Percentiles rank a stretch among this genome's conserved stretches.
phyloP scores from a whole-genome alignment of 2,888 invertebrate species.

The Tineola bisselliella region DNA sequence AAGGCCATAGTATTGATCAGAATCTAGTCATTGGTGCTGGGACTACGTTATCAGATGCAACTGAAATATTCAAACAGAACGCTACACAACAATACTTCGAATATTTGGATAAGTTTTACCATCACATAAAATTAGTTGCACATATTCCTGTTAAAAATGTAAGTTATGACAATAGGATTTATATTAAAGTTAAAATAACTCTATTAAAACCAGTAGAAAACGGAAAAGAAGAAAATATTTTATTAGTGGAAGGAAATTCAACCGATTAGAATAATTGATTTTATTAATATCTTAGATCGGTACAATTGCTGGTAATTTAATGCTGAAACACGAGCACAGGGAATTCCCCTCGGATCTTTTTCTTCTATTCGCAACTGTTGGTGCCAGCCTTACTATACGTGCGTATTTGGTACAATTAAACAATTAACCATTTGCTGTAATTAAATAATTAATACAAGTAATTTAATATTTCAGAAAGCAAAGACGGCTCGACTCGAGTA shows the following conservation, averaged over 20 bases:
- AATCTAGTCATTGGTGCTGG: conserved; percentile 13
- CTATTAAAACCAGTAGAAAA: too few species aligned
- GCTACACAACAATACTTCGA: conserved; percentile 2
- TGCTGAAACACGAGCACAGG: conserved; percentile 71
- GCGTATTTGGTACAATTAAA: conserved; percentile 19
- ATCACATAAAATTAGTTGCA: conserved; percentile 13
- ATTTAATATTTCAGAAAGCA: conserved; percentile 26
- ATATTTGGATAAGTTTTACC: conserved; percentile 10
- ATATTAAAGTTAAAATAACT: too few species aligned
- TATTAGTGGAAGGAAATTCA: neutral
- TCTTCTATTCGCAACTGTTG: conserved; percentile 49
- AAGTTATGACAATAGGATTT: too few species aligned
- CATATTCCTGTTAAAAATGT: conserved; percentile 15
- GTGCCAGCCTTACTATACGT: conserved; percentile 35
- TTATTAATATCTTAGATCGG: conserved; percentile 56
- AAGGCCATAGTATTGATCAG: conserved; percentile 8
- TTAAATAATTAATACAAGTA: neutral
- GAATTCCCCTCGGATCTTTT: conserved; percentile 79
- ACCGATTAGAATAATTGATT: neutral
- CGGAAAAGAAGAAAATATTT: too few species aligned
- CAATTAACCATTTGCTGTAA: neutral
- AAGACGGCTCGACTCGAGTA: conserved; percentile 23
- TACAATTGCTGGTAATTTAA: conserved; percentile 75
- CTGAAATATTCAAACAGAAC: neutral
- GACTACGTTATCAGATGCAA: conserved; percentile 2